Base-by-base conservation (phyloP, 2,888 invertebrate species). In the Abscondita cerata region DNA sequence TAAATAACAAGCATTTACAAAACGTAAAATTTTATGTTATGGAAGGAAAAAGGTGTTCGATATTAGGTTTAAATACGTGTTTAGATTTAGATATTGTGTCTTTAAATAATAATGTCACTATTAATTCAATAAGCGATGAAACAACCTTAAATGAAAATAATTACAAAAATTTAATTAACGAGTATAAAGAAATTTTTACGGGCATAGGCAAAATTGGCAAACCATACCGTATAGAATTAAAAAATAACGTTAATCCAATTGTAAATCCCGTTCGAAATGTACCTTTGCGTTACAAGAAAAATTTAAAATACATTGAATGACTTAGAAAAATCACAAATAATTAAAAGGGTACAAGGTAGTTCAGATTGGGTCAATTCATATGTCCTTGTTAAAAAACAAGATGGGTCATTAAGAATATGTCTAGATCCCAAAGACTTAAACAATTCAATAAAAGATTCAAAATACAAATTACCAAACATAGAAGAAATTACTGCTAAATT, bases 361-460 rank as follows among this genome's bases (percentile, higher is more conserved):
- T 54, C 68, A 5, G 65, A 69, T 1, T 74, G 71, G 71, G 71
- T 73, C 9, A 66, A 70, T 59, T 66, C 67, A 9, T 40, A 67
- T 9, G 67, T 69, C 13, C 60, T 68, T 55, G 67, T 67, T 4
- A 61, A 31, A 46, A 72, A 70, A 46, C 53, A 51, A 33, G 50
- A 60, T 48, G 48, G 50, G 2, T 13, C 16, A 9, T 57, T 68
- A 40, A 52, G 65, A 31, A 52, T 68, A 38, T 67, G 67, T 50
- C 34, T 65, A 15, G 67, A 69, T 31, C 69, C 68, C 12, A 54
- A 48, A 47, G 53, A 63, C 47, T 44, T 70, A 19, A 69, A 70
- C 59, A 52, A 63, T 16, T 59, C 52, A 31, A 66, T 68, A 2
- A 60, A 63, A 59, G 20, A 58, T 4, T 55, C 61, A 47, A 44